Evolutionary conservation across 2,888 invertebrate genomes (phyloP).

Genomic region (Scaptomyza reducta): DNA sequence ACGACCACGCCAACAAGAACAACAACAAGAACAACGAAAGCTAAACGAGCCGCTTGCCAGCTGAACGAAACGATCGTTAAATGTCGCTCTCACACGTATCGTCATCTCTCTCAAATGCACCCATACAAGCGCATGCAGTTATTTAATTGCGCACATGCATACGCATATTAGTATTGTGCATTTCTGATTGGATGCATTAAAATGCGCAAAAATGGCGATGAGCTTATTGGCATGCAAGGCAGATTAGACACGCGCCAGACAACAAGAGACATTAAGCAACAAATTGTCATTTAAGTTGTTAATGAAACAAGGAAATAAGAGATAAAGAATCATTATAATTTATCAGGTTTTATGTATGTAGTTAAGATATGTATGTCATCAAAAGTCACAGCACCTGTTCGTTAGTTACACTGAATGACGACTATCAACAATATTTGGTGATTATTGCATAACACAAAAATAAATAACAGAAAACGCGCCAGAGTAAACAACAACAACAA

Average conservation of each 20-base stretch:
- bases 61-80: constrained; percentile 28
- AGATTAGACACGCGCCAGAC: constrained; percentile 43
- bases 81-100: neutral
- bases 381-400: constrained; percentile 43
- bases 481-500: constrained; percentile 43
- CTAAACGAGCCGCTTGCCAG: constrained; percentile 9
- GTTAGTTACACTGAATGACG: constrained; percentile 27
- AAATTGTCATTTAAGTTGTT: no score
- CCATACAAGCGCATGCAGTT: constrained; percentile 16
- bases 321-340: constrained; percentile 17
- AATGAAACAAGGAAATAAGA: neutral
- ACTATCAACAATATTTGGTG: constrained; percentile 29
- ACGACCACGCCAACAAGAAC: constrained; percentile 28
- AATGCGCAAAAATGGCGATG: constrained; percentile 66
- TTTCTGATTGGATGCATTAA: constrained; percentile 59
- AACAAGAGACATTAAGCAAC: neutral
- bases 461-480: constrained; percentile 40
- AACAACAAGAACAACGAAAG: constrained; percentile 19
- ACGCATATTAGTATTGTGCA: constrained; percentile 28
- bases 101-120: constrained; percentile 22
- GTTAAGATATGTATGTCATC: neutral
- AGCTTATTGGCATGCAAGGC: constrained; percentile 37
- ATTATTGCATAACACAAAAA: constrained; percentile 57
- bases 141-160: neutral
- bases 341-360: neutral